Evolutionary conservation across 2,113 vertebrate species (phyloP), one percentile per base, ranked within the genome.

Genomic region (Trogon melanurus): DNA sequence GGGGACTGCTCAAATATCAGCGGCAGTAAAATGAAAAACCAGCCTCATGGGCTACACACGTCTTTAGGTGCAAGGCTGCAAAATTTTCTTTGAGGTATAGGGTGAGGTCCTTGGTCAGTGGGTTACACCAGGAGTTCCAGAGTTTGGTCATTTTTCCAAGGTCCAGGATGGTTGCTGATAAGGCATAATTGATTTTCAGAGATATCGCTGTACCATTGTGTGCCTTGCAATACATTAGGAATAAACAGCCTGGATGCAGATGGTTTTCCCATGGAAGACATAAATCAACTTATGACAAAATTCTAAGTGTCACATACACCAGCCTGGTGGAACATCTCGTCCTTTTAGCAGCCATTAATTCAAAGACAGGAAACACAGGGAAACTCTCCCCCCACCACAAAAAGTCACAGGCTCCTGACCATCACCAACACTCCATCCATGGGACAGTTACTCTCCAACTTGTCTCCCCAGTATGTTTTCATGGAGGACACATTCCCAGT

Each of bases 401-500:
- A 48, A 47, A 27, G 14, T 67, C 73, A 67, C 53, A 75, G 45
- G 38, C 29, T 89, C 38, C 62, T 17, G 21, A 44, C 38, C 34
- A 58, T 20, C 60, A 87, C 47, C 21, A 91, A 38, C 54, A 48
- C 2, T 14, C 16, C 34, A 41, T 13, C 38, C 82, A 53, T 6
- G 26, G 26, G 54, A 65, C 32, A 51, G 21, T 17, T 16, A 27
- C 13, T 45, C 45, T 47, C 16, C 85, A 79, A 0, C 13, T n/a
- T 32, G 48, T 54, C 65, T 72, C 53, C 53, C 23, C 4, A 0
- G 10, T 2, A 7, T 51, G 25, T 36, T 90, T 85, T 41, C 5
- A 1, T 0, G 2, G 14, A 70, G 60, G n/a, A 70, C 65, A 70
- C 34, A 2, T 8, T 82, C 30, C 53, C 6, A 2, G 29, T 2